phyloP scores from a whole-genome alignment of 2,888 invertebrate genomes.

The Rutpela maculata region DNA sequence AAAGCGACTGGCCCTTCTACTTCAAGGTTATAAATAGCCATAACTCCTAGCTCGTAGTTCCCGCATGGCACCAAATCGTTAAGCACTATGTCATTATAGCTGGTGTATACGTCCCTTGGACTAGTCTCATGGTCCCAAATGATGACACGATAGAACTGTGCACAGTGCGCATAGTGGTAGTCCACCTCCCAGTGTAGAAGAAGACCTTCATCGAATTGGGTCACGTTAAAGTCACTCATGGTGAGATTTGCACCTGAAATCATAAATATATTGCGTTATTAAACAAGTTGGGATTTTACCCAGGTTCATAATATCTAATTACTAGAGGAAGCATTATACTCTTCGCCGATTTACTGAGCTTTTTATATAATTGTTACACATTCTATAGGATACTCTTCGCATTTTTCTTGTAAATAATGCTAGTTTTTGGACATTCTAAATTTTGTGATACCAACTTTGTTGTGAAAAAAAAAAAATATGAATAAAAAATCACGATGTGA shows the following conservation, averaged over 20 bases:
- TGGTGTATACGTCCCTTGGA: background rate
- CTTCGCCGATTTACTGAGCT: no score
- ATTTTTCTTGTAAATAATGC: no score
- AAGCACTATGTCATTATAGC: background rate
- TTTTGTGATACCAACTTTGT: no score
- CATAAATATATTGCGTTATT: background rate
- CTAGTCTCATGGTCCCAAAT: background rate
- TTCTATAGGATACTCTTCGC: no score
- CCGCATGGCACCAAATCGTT: background rate
- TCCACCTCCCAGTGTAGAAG: background rate
- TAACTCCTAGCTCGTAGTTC: background rate
- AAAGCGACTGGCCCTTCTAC: background rate
- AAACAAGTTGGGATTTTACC: no score
- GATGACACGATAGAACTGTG: background rate
- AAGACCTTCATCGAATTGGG: background rate
- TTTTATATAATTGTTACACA: no score
- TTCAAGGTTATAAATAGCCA: background rate
- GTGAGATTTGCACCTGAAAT: background rate
- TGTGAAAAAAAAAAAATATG: no score
- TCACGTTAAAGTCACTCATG: background rate
- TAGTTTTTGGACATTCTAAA: no score
- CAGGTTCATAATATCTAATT: no score
- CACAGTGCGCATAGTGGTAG: background rate
- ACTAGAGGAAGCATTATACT: no score
- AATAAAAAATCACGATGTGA: no score